Base-by-base conservation (phyloP, 1,140 invertebrate genomes). In the Bombus pascuorum region DNA sequence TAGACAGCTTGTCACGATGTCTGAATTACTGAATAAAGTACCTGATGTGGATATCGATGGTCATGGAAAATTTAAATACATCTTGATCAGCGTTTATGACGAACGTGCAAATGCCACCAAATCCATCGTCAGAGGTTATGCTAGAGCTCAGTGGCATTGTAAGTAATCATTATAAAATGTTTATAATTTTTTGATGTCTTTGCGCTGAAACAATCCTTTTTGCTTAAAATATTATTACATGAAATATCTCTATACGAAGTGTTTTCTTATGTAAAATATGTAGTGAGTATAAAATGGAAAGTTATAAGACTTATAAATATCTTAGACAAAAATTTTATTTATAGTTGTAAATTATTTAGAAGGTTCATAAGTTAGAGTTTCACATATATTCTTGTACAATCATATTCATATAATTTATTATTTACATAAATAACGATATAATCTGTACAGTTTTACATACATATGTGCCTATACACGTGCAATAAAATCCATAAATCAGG, bases 51-150 rank as follows among this genome's bases (percentile, higher is more conserved):
- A 98, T 84, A 98, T 98, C 90, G 98, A 98, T 92, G 94, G 96
- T 28, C 92, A 93, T 80, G 98, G 98, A 42, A 96, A 96, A 71
- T 99, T 98, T 93, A 99, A 99, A 93, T 99, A 99, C 89, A 97
- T 99, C 91, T 95, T 99, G 59, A 96, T 98, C 37, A 97, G 97
- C 92, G 96, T 98, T 1, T 95, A 95, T 80, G 95, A 96, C 59
- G 90, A 93, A 22, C 94, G 92, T 22, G 94, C 94, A 57, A 94
- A 96, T 44, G 91, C 92, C 18, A 95, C 93, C 71, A 97, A 97
- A 92, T 95, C 95, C 72, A 96, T 98, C 66, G 97, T 98, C 8
- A 96, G 98, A 85, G 98, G 98, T 42, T 97, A 97, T 91, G 95
- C 94, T 12, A 95, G 96, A 88, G 96, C 96, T 85, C 94, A 95